phyloP scores from a whole-genome alignment of 2,888 invertebrate species.

The Glomeris marginata region DNA sequence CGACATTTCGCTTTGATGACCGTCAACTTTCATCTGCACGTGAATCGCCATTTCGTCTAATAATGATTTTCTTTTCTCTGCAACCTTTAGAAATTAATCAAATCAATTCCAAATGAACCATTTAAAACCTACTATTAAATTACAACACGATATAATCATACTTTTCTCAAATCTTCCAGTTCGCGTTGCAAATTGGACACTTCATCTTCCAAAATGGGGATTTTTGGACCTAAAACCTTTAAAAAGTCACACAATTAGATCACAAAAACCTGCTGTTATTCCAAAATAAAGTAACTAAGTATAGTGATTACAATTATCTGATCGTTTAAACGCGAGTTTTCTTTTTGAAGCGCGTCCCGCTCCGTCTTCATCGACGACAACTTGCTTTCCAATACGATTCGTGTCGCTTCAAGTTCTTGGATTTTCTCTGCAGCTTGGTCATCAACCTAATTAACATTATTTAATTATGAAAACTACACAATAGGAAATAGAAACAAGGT shows the following conservation, averaged over 20 bases:
- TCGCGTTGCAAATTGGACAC: no score
- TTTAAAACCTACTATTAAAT: no score
- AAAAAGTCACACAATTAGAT: no score
- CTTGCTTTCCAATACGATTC: slow-evolving; percentile 7
- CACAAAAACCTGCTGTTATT: no score
- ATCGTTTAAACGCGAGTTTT: slow-evolving; percentile 4
- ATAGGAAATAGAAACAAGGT: no score
- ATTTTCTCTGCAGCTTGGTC: slow-evolving; percentile 10
- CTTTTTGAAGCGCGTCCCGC: slow-evolving; percentile 1
- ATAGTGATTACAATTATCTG: slow-evolving; percentile 9
- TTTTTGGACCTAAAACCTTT: neutral
- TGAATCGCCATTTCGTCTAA: slow-evolving; percentile 33
- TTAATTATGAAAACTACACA: no score
- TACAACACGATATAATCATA: no score
- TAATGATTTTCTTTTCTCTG: slow-evolving; percentile 32
- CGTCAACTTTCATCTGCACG: slow-evolving; percentile 29
- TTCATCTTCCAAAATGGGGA: neutral
- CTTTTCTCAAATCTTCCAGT: no score
- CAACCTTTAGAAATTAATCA: slow-evolving; percentile 23
- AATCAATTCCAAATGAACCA: no score
- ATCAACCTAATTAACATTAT: slow-evolving; percentile 2
- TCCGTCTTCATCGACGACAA: neutral
- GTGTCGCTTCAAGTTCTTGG: slow-evolving; percentile 6
- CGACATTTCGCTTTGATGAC: slow-evolving; percentile 25
- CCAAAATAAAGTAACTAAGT: neutral